Conservation (phyloP, 1,140 invertebrate species). For the Atta texana region DNA sequence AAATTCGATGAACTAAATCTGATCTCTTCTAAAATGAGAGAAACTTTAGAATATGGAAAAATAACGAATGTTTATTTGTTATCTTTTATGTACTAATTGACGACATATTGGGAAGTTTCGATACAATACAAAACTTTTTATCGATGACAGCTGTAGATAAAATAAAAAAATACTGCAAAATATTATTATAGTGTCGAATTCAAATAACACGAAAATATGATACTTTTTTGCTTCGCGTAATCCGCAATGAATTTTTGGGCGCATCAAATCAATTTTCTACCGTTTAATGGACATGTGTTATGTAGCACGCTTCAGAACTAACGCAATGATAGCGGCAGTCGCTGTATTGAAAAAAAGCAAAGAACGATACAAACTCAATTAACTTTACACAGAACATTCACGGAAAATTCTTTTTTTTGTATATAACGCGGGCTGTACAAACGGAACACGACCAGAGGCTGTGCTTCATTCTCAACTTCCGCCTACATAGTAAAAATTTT, state of each 20-base stretch:
- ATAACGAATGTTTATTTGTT: neutral
- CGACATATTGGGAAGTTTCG: neutral
- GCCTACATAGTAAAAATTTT: constrained; percentile 33
- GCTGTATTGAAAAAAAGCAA: constrained; percentile 20
- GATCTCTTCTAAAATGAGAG: neutral
- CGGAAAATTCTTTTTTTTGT: constrained; percentile 18
- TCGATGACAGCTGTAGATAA: neutral
- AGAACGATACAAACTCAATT: constrained; percentile 56
- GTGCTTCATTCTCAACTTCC: constrained; percentile 45
- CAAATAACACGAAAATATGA: neutral
- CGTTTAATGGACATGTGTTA: constrained; percentile 50
- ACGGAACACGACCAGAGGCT: neutral
- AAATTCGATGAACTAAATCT: neutral
- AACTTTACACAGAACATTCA: constrained; percentile 54
- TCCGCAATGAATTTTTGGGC: neutral
- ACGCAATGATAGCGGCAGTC: neutral
- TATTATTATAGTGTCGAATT: constrained; percentile 24
- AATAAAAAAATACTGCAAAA: neutral
- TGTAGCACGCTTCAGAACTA: constrained; percentile 19
- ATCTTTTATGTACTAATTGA: neutral
- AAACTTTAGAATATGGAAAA: neutral
- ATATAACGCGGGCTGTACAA: constrained; percentile 16
- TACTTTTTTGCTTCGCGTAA: constrained; percentile 19
- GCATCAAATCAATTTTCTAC: constrained; percentile 50
- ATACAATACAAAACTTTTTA: neutral